Percentiles rank a stretch among this genome's conserved stretches.
Evolutionary conservation across 1,140 invertebrate species (phyloP).

Genomic region (Drosophila biarmipes): DNA sequence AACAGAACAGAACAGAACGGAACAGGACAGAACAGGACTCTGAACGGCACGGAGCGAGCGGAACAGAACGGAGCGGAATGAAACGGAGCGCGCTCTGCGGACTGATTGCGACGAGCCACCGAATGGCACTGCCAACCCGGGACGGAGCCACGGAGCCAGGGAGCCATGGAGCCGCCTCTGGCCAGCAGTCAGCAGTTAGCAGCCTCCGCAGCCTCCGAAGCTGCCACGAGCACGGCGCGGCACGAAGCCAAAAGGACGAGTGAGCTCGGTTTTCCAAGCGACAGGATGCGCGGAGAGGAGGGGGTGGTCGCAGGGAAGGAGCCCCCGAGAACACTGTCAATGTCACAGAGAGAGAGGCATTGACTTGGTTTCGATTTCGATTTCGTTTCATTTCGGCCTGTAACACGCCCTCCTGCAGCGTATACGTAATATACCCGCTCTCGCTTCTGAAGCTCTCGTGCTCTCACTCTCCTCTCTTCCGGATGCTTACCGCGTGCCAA

Average conservation of each 20-base stretch:
- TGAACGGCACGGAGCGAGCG: conserved; percentile 33
- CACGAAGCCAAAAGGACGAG: not conserved
- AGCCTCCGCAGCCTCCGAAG: not conserved
- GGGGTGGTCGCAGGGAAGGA: not conserved
- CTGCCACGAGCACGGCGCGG: conserved; percentile 8
- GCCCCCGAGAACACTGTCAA: conserved; percentile 54
- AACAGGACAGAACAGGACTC: too few relatives aligned
- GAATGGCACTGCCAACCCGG: conserved; percentile 71
- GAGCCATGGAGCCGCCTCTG: conserved; percentile 7
- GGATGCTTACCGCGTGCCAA: conserved; percentile 27
- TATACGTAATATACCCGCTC: conserved; percentile 59
- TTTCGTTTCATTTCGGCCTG: conserved; percentile 43
- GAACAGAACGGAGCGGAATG: conserved; percentile 10
- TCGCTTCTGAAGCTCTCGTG: conserved; percentile 3
- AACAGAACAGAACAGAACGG: too few relatives aligned
- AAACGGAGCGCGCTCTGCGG: conserved; percentile 61
- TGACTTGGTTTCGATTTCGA: conserved; percentile 38
- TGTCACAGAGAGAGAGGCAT: conserved; percentile 39
- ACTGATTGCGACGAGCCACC: conserved; percentile 77
- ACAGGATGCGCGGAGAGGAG: not conserved
- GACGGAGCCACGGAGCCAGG: not conserved
- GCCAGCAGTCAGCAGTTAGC: not conserved
- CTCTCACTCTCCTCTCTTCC: not conserved
- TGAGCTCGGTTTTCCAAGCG: not conserved
- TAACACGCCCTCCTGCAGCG: conserved; percentile 68